Percentiles rank a stretch among this genome's conserved stretches.
Evolutionary conservation across 1,140 invertebrate genomes (phyloP).

Genomic region (Rhyzopertha dominica): DNA sequence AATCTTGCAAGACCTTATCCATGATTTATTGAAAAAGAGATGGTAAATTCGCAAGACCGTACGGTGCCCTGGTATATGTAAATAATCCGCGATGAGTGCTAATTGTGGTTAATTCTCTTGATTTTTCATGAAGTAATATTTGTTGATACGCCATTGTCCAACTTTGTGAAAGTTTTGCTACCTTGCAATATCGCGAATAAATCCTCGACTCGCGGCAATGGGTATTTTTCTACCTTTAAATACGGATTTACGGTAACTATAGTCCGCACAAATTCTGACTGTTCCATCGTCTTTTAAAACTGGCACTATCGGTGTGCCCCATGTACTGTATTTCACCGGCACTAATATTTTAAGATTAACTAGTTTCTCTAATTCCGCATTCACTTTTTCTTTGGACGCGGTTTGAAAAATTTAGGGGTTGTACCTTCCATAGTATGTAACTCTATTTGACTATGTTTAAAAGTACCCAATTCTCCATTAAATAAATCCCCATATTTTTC

Average conservation of each 20-base stretch:
- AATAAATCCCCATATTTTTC: too few relatives aligned
- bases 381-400: constrained; percentile 15
- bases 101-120: constrained; percentile 32
- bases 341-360: constrained; percentile 1
- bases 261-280: constrained; percentile 47
- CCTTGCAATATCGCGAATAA: constrained; percentile 36
- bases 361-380: constrained; percentile 12
- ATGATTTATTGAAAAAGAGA: constrained; percentile 46
- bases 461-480: too few relatives aligned
- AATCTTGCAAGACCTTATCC: constrained; percentile 36
- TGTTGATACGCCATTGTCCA: constrained; percentile 44
- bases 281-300: constrained; percentile 45
- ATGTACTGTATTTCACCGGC: constrained; percentile 12
- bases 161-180: constrained; percentile 38
- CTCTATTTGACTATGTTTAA: too few relatives aligned
- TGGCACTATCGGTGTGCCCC: constrained; percentile 38
- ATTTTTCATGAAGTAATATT: constrained; percentile 32
- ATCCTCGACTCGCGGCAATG: constrained; percentile 36
- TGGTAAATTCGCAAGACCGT: constrained; percentile 19
- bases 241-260: constrained; percentile 40
- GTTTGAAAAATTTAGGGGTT: too few relatives aligned
- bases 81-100: constrained; percentile 37
- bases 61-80: constrained; percentile 34
- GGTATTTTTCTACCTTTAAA: constrained; percentile 37
- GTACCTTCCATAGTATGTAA: too few relatives aligned